Conservation (phyloP, 2,113 vertebrate genomes). For the Zosterops pallidus region DNA sequence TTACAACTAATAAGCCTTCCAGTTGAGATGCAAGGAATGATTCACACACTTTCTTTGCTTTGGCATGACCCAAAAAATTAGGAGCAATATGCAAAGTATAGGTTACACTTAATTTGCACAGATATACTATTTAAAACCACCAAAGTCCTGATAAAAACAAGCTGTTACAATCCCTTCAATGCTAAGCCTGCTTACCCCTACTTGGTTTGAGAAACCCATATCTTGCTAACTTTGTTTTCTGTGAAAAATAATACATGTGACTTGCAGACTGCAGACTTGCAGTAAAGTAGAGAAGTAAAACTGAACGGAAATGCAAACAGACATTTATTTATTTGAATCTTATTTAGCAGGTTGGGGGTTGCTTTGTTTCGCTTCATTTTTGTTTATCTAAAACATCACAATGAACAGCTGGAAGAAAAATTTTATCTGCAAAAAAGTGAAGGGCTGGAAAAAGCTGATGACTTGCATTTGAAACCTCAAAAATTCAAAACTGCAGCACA, state of each 20-base stretch:
- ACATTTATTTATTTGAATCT: neutral
- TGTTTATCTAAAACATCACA: neutral
- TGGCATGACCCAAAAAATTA: neutral
- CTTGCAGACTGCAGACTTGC: neutral
- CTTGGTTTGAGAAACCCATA: neutral
- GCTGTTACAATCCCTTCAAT: neutral
- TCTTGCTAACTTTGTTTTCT: neutral
- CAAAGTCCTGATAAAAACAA: neutral
- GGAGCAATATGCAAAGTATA: neutral
- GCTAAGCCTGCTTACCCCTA: neutral
- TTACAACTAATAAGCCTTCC: neutral
- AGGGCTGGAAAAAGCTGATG: neutral
- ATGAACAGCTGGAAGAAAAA: neutral
- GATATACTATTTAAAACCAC: neutral
- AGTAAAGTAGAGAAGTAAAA: neutral
- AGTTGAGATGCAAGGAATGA: neutral
- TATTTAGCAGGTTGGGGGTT: neutral
- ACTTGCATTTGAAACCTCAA: conserved; percentile 19
- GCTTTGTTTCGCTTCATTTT: neutral
- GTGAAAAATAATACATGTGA: neutral
- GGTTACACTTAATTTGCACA: neutral
- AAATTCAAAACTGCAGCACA: neutral
- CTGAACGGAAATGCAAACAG: neutral
- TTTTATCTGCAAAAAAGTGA: neutral
- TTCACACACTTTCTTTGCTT: neutral